Evolutionary conservation across 2,113 vertebrate genomes (phyloP), one percentile per base, ranked within the genome.

Genomic region (Pomatostomus ruficeps): DNA sequence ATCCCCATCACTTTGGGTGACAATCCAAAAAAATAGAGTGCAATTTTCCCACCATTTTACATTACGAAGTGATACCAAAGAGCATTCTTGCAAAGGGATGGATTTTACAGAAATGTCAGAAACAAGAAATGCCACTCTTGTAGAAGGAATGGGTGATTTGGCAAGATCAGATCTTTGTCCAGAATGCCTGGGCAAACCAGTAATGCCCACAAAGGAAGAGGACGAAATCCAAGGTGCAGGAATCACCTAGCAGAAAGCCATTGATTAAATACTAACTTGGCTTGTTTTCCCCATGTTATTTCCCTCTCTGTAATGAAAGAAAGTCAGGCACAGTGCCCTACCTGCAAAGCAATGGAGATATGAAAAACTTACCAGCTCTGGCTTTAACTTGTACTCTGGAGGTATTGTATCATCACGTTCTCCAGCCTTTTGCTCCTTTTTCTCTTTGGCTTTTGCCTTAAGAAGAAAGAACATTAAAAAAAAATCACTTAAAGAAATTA

Each of bases 401-500:
- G 98, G 98, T 71, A 98, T 81, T 0, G 97, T 97, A 71, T 96
- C 95, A 1, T 98, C 97, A 61, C 14, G 91, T 49, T 98, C 98
- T 54, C 98, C 98, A 84, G 79, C 26, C 70, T 98, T 98, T 54
- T 96, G 33, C 14, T 94, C 82, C 70, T 96, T 98, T 76, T 97
- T 97, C 91, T 98, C 98, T 95, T 96, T 97, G 62, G 97, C 78
- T 97, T 98, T 98, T 93, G 95, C 91, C 98, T 98, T 81, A 75
- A 46, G 24, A 85, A 58, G 9, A 87, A 89, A 36, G 3, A 29
- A 59, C 3, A 54, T 25, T 28, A 35, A 22, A n/a, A 36, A 85
- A 55, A 23, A 38, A 17, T 2, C 24, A 71, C 21, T n/a, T 25
- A 66, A 26, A 68, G 28, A 68, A 19, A 85, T 45, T 9, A 48